Evolutionary conservation across 2,113 vertebrate species (phyloP), one percentile per base, ranked within the genome.

Genomic region (Oncorhynchus keta): DNA sequence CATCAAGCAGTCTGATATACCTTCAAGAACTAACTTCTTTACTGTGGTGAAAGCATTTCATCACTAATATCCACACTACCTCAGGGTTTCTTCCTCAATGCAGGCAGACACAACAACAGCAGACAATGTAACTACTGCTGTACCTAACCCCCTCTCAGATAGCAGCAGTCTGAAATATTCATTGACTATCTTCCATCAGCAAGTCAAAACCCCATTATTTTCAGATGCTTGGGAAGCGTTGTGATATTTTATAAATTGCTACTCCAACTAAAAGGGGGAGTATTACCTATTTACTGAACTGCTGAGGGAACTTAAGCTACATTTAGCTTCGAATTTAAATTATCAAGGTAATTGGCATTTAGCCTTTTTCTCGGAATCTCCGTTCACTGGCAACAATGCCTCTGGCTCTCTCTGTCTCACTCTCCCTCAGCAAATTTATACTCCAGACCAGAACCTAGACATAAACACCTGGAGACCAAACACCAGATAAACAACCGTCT

Each of bases 21-120:
- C 9, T 76, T 28, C 35, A 48, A 72, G 16, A 73, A 59, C 26
- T 55, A 16, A 6, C 49, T 65, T 70, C 30, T 20, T 66, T 61
- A 72, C 4, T 73, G 39, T 28, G 72, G n/a, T 67, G 49, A 81
- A 76, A 57, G 69, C 39, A 73, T 77, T 79, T 83, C 75, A 83
- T 62, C 66, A 49, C 76, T 55, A 68, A 4, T 49, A 61, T 24
- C n/a, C 39, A 55, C 18, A 78, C 66, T 62, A 16, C 64, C 24
- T 39, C 55, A 49, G 49, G 78, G 62, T 75, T 67, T 67, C 73
- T 24, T 45, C 73, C 74, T 81, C 51, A 24, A 76, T 70, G 70
- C 51, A 79, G 5, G 75, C 68, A 77, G 72, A 81, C 75, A 76
- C 59, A 84, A 74, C 78, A 35, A 35, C 35, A 35, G 35, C 35